Evolutionary conservation across 1,140 invertebrate species (phyloP), one percentile per base, ranked within the genome.

Genomic region (Harpegnathos saltator): DNA sequence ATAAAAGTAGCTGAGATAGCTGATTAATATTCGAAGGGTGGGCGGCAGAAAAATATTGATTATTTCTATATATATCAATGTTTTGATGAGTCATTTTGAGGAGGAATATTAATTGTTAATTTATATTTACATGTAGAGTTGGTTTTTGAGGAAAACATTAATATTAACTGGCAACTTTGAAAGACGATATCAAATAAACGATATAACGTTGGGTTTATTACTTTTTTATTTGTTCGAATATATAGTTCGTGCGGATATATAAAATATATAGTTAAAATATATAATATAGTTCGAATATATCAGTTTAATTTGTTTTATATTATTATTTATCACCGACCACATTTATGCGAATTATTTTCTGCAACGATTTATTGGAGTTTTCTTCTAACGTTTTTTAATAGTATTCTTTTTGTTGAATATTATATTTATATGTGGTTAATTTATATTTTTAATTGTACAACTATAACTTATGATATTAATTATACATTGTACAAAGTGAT

Each of bases 21-120:
- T 24, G 65, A 78, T 78, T 78, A 78, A 80, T 80, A 80, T 80
- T 71, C 44, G 75, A 24, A 50, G 65, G 59, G 52, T 17, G 44
- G 22, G 44, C 22, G 33, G 24, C 14, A 44, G 65, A 80, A 80
- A 80, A 71, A 59, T 80, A 80, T 80, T 33, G 75, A 80, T 71
- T 44, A 44, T 15, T 59, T 3, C 38, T 58, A 26, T 14, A 7
- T 56, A 56, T 33, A n/a, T 80, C 71, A 80, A 71, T 58, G 33
- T 59, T 80, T 58, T 9, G 24, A 7, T 14, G 44, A 65, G 22
- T 71, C 54, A 44, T 56, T 58, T 58, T 12, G 29, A 3, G n/a
- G 50, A 69, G 17, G 29, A 56, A 38, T 29, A 12, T 44, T 44
- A 44, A 7, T 9, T 0, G 29, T 33, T 33, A 33, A 33, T 33